Evolutionary conservation across 2,113 vertebrate species (phyloP).

Genomic region (Rhinoptilus africanus): DNA sequence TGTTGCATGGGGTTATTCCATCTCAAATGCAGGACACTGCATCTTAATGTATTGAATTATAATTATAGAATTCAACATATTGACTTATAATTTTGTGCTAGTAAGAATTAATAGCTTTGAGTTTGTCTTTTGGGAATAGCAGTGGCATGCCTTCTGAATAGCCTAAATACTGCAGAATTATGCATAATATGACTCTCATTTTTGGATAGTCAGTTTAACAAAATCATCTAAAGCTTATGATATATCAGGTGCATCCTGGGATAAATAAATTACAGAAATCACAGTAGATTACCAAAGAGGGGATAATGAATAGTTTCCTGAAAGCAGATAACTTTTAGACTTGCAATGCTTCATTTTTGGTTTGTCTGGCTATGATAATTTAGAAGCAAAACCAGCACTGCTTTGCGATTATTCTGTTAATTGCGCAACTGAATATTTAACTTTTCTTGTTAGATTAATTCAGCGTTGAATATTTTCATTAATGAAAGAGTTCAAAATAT

Average conservation of each 20-base stretch:
- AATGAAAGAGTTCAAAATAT: not conserved
- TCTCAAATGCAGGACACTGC: not conserved
- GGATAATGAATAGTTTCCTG: not conserved
- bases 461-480: not conserved
- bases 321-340: not conserved
- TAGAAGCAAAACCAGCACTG: not conserved
- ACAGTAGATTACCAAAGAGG: not conserved
- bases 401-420: not conserved
- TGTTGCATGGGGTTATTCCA: not conserved
- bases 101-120: not conserved
- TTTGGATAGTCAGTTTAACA: not conserved
- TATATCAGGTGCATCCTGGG: not conserved
- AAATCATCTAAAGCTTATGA: not conserved
- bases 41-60: not conserved
- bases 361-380: not conserved
- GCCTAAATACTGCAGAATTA: not conserved
- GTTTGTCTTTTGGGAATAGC: not conserved
- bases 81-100: not conserved
- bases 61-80: not conserved
- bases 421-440: not conserved
- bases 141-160: not conserved
- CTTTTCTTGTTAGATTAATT: not conserved
- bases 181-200: not conserved
- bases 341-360: not conserved
- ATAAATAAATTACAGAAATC: not conserved